Evolutionary conservation across 2,888 invertebrate genomes (phyloP), one percentile per base, ranked within the genome.

Genomic region (Agrochola macilenta): DNA sequence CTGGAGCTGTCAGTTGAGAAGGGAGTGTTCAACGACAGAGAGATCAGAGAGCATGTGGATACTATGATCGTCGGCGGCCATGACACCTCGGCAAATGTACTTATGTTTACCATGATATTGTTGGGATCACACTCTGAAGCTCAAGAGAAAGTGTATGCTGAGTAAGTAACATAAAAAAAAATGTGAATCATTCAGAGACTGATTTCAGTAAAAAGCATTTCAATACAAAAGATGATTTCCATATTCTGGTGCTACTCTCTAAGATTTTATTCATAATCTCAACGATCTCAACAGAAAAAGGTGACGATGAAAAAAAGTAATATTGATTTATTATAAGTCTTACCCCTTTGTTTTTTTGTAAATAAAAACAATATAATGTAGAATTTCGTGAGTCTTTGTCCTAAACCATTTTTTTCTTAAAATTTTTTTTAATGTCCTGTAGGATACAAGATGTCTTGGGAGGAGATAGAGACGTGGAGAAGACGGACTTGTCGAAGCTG

Each of bases 11-110:
- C 95, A 5, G 90, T 95, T 49, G 94, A 94, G 46, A 95, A 95
- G 58, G 92, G 90, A 0, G 94, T 91, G 0, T 94, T 97, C 8
- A 97, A 95, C 11, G 97, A 97, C 86, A 89, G 93, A 71, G 97
- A 97, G 87, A 93, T 97, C 20, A 91, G 97, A 79, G 97, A 97
- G 78, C 97, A 97, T 87, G 97, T 97, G 0, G 97, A 97, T 82
- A 97, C 97, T 0, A 97, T 97, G 94, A 97, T 97, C 79, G 95
- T 97, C 5, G 97, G 97, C 2, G 97, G 97, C 79, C 95, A 96
- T 86, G 96, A 97, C 82, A 97, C 97, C 0, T 94, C 96, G 0
- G 95, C 97, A 0, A 94, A 94, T 17, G 95, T 94, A 0, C 91
- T 96, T 1, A 94, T 95, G 93, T 97, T 93, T 80, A 93, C 95